Percentiles rank a stretch among this genome's conserved stretches.
phyloP scores from a whole-genome alignment of 2,797 vertebrate genomes.

The Lepidocolaptes lacrymiger region DNA sequence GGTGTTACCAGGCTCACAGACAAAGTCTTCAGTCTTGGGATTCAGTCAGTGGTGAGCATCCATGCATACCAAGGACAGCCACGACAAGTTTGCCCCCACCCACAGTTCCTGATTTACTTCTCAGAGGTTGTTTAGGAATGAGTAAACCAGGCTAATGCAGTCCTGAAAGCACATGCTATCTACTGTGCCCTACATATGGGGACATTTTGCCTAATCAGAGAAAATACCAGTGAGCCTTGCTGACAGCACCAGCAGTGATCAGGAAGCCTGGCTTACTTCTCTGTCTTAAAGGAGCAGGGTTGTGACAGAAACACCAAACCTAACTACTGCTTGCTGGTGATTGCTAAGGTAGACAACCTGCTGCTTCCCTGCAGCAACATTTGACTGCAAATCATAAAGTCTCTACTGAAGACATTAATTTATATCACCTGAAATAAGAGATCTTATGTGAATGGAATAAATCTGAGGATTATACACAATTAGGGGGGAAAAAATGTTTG shows the following conservation, averaged over 20 bases:
- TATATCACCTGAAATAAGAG: neutral
- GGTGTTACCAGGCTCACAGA: neutral
- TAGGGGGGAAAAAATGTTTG: neutral
- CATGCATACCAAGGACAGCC: rapidly evolving
- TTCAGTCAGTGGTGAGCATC: neutral
- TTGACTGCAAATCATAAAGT: neutral
- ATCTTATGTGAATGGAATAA: neutral
- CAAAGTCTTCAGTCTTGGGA: neutral
- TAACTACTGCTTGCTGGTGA: neutral
- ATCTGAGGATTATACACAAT: neutral
- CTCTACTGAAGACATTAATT: neutral
- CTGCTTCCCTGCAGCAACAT: neutral
- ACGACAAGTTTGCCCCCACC: neutral
- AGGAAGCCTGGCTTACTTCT: neutral
- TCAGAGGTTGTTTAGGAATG: neutral
- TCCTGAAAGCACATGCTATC: neutral
- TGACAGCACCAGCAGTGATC: neutral
- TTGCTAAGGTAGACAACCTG: neutral
- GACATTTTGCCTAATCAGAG: neutral
- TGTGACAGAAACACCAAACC: neutral
- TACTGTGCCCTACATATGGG: neutral
- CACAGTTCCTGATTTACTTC: neutral
- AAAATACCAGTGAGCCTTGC: neutral
- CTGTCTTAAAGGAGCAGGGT: neutral
- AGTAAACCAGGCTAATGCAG: neutral